A percentile compares a stretch with the other conserved stretches of the same genome.
These are phyloP conservation scores for Hippasteria phrygiana DNA, from an alignment of 53 echinoderm and acorn worm genomes.

Conservation along the genomic window DNA sequence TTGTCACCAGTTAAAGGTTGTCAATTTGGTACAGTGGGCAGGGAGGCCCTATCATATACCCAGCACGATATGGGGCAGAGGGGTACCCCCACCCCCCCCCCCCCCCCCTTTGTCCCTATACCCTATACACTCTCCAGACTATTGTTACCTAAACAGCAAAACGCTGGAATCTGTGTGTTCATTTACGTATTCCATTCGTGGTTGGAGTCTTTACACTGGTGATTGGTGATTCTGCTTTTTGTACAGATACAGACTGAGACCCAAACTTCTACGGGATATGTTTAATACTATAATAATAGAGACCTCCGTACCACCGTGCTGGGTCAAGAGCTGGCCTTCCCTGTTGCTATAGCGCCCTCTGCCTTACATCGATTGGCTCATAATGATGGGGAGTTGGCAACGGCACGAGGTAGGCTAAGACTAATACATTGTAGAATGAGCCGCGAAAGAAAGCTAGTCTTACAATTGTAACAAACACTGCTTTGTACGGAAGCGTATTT, in stretches of 20 bases:
- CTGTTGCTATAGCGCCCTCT: constrained; percentile 82
- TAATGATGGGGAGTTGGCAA: constrained; percentile 82
- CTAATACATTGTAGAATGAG: neutral
- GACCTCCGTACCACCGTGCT: constrained; percentile 85
- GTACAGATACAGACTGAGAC: constrained; percentile 75
- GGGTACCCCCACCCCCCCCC: too few relatives aligned
- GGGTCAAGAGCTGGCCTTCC: constrained; percentile 77
- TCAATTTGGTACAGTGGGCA: too few relatives aligned
- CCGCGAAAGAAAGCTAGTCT: neutral
- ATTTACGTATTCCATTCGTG: too few relatives aligned
- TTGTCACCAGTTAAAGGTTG: too few relatives aligned
- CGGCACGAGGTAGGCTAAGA: constrained; percentile 71
- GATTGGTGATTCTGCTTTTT: neutral
- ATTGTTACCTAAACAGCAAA: too few relatives aligned
- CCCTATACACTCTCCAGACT: too few relatives aligned
- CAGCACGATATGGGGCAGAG: too few relatives aligned
- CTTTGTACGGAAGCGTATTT: neutral
- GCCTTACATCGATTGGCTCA: constrained; percentile 87
- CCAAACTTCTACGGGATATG: constrained; percentile 78
- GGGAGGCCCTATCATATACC: too few relatives aligned
- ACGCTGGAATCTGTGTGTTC: too few relatives aligned
- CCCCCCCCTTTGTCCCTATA: too few relatives aligned
- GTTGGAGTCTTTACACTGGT: too few relatives aligned
- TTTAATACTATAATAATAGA: too few relatives aligned
- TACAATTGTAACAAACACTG: neutral